Base-by-base conservation (phyloP, 2,797 vertebrate genomes). In the Luscinia megarhynchos region DNA sequence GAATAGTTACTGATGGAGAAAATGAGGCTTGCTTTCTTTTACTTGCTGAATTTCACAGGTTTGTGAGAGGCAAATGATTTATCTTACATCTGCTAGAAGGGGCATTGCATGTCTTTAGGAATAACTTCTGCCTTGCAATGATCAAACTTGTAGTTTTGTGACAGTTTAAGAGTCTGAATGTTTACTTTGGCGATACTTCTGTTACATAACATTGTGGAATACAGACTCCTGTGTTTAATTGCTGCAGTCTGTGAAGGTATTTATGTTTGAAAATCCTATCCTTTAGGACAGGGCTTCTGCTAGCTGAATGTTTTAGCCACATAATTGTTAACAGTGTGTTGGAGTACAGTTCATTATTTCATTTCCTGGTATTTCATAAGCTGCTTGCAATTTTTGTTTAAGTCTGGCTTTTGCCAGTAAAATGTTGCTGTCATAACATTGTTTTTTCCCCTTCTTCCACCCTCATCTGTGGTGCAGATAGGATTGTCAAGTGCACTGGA, bases 331-430 rank as follows among this genome's bases (percentile, higher is more conserved):
- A 38, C 6, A 18, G n/a, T 68, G 15, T 64, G 18, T 66, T 85
- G 51, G 40, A 87, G 23, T 38, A 53, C 48, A 76, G 55, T 22
- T 89, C 11, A 19, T 81, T 10, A 89, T 84, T 91, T 87, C 17
- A 79, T 84, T 95, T 94, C 84, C 70, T 92, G 67, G 2, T 82
- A 68, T 90, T 95, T 94, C 72, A 11, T 54, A 89, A 95, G 41
- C 17, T 84, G 5, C 78, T 55, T 81, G 66, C 66, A 93, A 41
- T 63, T 91, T 66, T 84, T 75, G 12, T 83, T 83, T 68, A 89
- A 58, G 36, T 79, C 26, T 68, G 19, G 0, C 51, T 87, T 78
- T 87, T 89, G 41, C 63, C 64, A 74, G 36, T 64, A 54, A 89
- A 62, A 43, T 74, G 19, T 68, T 82, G 41, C 54, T 74, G 45